Evolutionary conservation across 2,113 vertebrate genomes (phyloP), one percentile per base, ranked within the genome.

Genomic region (Sinosuthora webbiana): DNA sequence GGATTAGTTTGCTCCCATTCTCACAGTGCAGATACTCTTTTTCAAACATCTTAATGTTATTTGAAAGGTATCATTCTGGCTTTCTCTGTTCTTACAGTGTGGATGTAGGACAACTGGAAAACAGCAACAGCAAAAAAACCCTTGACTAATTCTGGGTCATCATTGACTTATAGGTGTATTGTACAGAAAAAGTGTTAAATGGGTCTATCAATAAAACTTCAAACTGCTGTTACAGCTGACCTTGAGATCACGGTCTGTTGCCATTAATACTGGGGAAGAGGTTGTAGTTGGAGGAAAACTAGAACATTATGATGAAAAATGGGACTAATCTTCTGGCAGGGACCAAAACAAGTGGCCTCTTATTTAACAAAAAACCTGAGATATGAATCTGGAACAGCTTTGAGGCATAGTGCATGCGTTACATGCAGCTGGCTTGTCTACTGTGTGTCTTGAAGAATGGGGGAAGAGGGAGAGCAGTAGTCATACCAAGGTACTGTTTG

Each of bases 71-170:
- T 73, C 1, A 6, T 63, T 86, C 27, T 67, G 33, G 19, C 50
- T 73, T 64, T 37, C 13, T 70, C 18, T 80, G 15, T 35, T 85
- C 23, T 85, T 69, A 37, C 13, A 33, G 16, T 35, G 33, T 53
- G 15, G 15, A 37, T 56, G 5, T 56, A 75, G 41, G n/a, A 28
- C 18, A 47, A 50, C 0, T 68, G 18, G 24, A 75, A 50, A 80
- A 18, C 2, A 37, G 22, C 33, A 39, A 57, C 10, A n/a, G 47
- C 6, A 41, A 7, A 4, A 6, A 6, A 2, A 6, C 6, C 10
- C 3, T 39, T 52, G 33, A 18, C 31, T 83, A 1, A 3, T 25
- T 79, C 82, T 49, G 67, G 44, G 17, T 94, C 28, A 18, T 50
- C 2, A 1, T 53, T 90, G 9, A 13, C 41, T 83, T 73, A 9